Conservation (phyloP, 2,888 invertebrate species). For the Lasioglossum morio region DNA sequence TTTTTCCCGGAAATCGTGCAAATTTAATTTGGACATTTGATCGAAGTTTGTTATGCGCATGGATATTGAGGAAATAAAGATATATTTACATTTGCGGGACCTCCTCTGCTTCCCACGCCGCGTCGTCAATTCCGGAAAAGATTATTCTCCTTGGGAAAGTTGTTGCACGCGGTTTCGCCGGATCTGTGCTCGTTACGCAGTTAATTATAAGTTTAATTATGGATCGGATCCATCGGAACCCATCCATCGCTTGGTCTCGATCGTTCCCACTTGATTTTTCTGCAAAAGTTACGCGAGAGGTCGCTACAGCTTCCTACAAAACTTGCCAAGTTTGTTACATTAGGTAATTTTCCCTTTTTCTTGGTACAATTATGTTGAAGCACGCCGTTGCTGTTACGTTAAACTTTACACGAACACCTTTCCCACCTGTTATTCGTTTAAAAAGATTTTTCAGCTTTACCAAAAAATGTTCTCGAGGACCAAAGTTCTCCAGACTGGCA, state of each 20-base stretch:
- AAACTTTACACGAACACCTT: background rate
- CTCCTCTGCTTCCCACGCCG: background rate
- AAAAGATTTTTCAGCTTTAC: background rate
- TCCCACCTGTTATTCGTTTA: background rate
- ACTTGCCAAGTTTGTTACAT: background rate
- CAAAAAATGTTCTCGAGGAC: background rate
- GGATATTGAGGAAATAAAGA: background rate
- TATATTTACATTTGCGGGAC: background rate
- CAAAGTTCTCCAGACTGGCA: background rate
- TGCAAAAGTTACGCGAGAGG: background rate
- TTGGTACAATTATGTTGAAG: background rate
- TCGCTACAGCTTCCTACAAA: background rate
- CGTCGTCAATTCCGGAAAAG: slow-evolving; percentile 2
- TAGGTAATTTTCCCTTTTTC: background rate
- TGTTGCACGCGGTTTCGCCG: background rate
- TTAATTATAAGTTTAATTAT: slow-evolving; percentile 34
- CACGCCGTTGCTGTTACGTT: background rate
- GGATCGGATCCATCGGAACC: background rate
- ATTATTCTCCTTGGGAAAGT: slow-evolving; percentile 14
- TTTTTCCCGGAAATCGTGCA: background rate
- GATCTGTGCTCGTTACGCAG: background rate
- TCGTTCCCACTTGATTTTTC: slow-evolving; percentile 2
- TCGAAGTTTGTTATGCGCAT: background rate
- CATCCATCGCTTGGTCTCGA: background rate
- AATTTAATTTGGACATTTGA: background rate